phyloP scores from a whole-genome alignment of 2,113 vertebrate genomes.

The Hydrochoerus hydrochaeris region DNA sequence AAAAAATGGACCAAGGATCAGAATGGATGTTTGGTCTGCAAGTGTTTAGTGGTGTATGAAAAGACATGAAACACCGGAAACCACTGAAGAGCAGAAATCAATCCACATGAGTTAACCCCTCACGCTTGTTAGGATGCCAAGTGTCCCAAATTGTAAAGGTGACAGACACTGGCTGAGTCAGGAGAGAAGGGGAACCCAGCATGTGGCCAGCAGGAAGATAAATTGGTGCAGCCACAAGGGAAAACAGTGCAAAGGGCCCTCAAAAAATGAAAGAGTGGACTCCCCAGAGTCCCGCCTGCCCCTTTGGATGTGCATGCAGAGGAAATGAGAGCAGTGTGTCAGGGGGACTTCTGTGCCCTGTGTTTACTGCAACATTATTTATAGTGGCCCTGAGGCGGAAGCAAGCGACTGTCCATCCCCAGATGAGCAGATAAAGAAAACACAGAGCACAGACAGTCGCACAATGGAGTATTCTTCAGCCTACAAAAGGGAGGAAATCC shows the following conservation, averaged over 20 bases:
- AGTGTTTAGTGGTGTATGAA: neutral
- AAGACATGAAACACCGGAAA: neutral
- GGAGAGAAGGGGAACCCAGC: neutral
- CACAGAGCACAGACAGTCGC: too few relatives aligned
- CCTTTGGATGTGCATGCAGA: neutral
- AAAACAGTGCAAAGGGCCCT: too few relatives aligned
- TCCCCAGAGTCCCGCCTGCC: neutral
- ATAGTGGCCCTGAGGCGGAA: neutral
- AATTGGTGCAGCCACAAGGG: neutral
- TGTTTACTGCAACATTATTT: neutral
- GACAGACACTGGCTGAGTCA: too few relatives aligned
- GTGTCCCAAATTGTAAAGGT: neutral
- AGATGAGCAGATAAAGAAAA: neutral
- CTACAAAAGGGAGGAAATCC: neutral
- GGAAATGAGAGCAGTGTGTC: neutral
- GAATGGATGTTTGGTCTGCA: neutral
- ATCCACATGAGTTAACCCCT: neutral
- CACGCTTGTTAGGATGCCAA: neutral
- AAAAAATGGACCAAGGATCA: neutral
- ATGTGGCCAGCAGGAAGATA: neutral
- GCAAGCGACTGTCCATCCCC: neutral
- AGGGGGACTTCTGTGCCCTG: neutral
- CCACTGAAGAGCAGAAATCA: neutral
- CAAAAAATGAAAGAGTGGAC: neutral
- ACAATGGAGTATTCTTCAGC: neutral